These are phyloP conservation scores for Hirudo medicinalis DNA, from an alignment of 1,140 invertebrate species.

Conservation along the genomic window DNA sequence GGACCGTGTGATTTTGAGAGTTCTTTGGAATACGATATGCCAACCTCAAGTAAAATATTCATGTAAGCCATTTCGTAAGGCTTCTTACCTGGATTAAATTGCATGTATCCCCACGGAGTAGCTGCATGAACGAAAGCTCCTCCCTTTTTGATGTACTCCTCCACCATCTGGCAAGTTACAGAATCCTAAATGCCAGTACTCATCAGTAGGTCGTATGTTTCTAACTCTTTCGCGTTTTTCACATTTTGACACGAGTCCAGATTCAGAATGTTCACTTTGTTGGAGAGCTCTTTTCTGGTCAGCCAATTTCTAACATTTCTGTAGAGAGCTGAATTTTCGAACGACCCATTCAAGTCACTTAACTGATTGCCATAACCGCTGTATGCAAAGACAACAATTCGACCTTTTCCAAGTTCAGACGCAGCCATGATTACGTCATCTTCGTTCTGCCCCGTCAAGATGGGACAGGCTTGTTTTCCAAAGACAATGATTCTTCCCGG, in stretches of 20 bases:
- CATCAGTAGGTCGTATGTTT: not conserved
- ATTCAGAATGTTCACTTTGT: not conserved
- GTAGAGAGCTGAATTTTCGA: conserved; percentile 6
- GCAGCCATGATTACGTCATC: conserved; percentile 15
- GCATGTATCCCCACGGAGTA: conserved; percentile 22
- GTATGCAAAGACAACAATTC: conserved; percentile 15
- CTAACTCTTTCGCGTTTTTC: not conserved
- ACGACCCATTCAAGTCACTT: not conserved
- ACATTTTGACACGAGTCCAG: not conserved
- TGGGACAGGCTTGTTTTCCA: conserved; percentile 13
- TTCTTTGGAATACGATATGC: conserved; percentile 13
- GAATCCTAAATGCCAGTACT: not conserved
- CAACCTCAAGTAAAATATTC: conserved; percentile 13
- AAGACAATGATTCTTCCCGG: conserved; percentile 17
- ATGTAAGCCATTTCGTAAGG: conserved; percentile 14
- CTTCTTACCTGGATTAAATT: conserved; percentile 12
- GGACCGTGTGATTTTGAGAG: not conserved
- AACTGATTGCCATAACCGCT: conserved; percentile 7
- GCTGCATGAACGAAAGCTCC: conserved; percentile 17
- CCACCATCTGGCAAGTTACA: not conserved
- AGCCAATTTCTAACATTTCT: conserved; percentile 11
- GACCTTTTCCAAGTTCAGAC: conserved; percentile 12
- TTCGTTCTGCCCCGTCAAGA: conserved; percentile 13
- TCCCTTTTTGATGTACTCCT: conserved; percentile 17
- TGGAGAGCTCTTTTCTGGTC: conserved; percentile 1